These are phyloP conservation scores for Ceriagrion tenellum DNA, from an alignment of 2,888 invertebrate genomes.

Conservation along the genomic window DNA sequence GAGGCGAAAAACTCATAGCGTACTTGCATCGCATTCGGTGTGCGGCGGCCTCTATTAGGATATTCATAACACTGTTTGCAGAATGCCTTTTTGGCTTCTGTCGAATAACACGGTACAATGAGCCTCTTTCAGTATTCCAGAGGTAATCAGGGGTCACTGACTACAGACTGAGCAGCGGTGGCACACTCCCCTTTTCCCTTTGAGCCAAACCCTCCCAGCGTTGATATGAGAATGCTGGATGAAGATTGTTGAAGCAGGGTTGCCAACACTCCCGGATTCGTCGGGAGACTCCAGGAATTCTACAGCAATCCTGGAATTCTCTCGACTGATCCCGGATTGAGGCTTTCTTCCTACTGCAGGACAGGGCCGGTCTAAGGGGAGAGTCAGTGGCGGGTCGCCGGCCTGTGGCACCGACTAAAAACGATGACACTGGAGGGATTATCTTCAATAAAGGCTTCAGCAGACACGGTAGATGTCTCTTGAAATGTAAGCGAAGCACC, in stretches of 20 bases:
- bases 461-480: background rate
- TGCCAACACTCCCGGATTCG: slow-evolving; percentile 5
- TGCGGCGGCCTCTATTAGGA: no score
- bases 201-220: no score
- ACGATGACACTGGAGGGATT: background rate
- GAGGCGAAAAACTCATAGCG: no score
- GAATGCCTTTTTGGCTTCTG: no score
- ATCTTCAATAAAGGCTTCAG: background rate
- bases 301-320: slow-evolving; percentile 6
- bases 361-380: background rate
- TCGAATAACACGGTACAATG: no score
- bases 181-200: no score
- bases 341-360: background rate
- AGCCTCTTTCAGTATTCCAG: no score
- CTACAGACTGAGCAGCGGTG: background rate
- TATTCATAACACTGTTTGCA: no score
- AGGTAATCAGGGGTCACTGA: no score
- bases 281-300: background rate
- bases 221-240: background rate
- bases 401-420: no score
- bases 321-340: slow-evolving; percentile 22
- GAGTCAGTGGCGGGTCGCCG: background rate
- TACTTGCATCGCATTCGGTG: no score
- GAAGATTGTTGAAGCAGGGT: background rate
- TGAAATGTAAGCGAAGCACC: no score